These are phyloP conservation scores for Pyrrhosoma nymphula DNA, from an alignment of 2,888 invertebrate genomes.

Conservation along the genomic window DNA sequence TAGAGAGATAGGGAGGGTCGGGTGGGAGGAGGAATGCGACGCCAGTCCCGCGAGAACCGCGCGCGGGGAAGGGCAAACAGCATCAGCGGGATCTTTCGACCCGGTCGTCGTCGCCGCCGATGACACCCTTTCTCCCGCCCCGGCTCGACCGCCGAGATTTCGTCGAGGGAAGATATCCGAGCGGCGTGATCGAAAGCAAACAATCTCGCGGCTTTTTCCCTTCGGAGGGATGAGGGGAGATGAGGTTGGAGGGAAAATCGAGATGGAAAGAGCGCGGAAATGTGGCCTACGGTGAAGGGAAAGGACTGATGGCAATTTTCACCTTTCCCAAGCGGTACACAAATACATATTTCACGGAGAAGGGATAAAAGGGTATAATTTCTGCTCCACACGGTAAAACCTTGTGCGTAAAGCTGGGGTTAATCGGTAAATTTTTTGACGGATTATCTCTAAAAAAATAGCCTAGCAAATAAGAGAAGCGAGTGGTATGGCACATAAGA, in stretches of 20 bases:
- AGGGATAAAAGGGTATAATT: no score
- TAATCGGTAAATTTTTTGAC: no score
- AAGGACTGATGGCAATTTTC: background rate
- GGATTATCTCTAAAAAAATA: no score
- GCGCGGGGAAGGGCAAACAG: background rate
- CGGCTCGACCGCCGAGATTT: background rate
- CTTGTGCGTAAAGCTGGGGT: no score
- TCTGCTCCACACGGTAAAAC: no score
- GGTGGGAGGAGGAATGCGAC: no score
- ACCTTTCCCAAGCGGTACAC: no score
- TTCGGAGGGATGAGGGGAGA: no score
- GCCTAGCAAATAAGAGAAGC: no score
- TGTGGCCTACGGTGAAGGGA: background rate
- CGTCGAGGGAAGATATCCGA: background rate
- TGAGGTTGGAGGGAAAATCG: background rate
- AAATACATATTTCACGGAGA: no score
- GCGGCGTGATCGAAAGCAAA: background rate
- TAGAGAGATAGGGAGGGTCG: background rate
- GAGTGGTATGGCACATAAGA: no score
- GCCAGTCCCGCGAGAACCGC: no score
- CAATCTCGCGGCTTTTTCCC: background rate
- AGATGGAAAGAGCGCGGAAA: background rate
- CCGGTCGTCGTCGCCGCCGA: background rate
- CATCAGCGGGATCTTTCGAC: background rate
- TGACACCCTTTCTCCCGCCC: background rate